Conservation (phyloP, 2,113 vertebrate genomes). For the Lipotes vexillifer region DNA sequence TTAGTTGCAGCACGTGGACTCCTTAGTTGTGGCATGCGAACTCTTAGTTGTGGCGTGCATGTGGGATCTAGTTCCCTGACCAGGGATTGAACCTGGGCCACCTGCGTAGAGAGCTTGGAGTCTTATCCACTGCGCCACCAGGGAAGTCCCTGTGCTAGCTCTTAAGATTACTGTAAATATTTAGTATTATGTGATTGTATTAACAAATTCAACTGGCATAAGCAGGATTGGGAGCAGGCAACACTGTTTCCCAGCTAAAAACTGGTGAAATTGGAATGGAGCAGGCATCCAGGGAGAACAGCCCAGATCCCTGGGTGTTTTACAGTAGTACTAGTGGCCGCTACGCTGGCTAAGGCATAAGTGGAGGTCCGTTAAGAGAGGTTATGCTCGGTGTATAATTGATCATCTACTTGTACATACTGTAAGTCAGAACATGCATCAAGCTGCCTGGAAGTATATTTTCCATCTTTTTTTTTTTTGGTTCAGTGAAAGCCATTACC, state of each 20-base stretch:
- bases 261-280: background rate
- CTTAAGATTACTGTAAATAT: background rate
- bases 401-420: background rate
- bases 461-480: background rate
- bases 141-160: background rate
- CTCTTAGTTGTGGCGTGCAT: too few relatives aligned
- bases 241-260: background rate
- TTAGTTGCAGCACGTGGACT: too few relatives aligned
- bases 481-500: background rate
- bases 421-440: background rate
- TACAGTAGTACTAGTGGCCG: background rate
- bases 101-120: too few relatives aligned
- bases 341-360: background rate
- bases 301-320: background rate
- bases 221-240: background rate
- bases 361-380: background rate
- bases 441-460: background rate
- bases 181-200: background rate
- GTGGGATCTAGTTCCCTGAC: too few relatives aligned
- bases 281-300: background rate
- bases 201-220: background rate
- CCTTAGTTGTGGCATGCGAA: too few relatives aligned
- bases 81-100: too few relatives aligned
- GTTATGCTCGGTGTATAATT: background rate
- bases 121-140: too few relatives aligned